A percentile compares a stretch with the other conserved stretches of the same genome.
Conservation (phyloP, 2,797 vertebrate genomes). For the Lepidocolaptes lacrymiger region DNA sequence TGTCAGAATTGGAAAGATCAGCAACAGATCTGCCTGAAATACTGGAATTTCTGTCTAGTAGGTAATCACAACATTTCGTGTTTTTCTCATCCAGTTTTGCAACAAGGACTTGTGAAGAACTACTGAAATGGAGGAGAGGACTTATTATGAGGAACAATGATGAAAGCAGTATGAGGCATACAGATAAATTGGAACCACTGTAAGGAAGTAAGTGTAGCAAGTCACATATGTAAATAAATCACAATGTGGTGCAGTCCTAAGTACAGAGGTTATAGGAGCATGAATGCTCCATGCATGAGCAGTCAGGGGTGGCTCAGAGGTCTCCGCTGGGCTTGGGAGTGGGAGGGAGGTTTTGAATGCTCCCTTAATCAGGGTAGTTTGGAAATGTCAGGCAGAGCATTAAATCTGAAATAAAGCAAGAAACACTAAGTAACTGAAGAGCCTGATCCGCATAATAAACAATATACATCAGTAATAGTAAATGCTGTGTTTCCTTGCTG, state of each 20-base stretch:
- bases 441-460: not conserved
- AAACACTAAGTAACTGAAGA: not conserved
- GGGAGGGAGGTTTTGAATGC: not conserved
- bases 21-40: not conserved
- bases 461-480: not conserved
- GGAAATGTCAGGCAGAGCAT: not conserved
- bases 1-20: not conserved
- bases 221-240: not conserved
- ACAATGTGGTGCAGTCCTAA: not conserved
- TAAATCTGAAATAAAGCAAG: not conserved
- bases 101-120: not conserved
- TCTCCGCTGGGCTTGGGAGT: not conserved
- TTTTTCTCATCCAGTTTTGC: not conserved
- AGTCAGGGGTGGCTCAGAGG: not conserved
- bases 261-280: not conserved
- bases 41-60: not conserved
- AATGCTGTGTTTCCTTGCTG: not conserved
- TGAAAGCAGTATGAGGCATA: not conserved
- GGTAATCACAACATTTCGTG: not conserved
- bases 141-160: not conserved
- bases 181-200: not conserved
- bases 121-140: not conserved
- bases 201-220: not conserved
- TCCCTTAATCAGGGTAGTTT: not conserved
- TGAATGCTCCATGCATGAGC: not conserved